Evolutionary conservation across 1,140 invertebrate species (phyloP), one percentile per base, ranked within the genome.

Genomic region (Triops longicaudatus): DNA sequence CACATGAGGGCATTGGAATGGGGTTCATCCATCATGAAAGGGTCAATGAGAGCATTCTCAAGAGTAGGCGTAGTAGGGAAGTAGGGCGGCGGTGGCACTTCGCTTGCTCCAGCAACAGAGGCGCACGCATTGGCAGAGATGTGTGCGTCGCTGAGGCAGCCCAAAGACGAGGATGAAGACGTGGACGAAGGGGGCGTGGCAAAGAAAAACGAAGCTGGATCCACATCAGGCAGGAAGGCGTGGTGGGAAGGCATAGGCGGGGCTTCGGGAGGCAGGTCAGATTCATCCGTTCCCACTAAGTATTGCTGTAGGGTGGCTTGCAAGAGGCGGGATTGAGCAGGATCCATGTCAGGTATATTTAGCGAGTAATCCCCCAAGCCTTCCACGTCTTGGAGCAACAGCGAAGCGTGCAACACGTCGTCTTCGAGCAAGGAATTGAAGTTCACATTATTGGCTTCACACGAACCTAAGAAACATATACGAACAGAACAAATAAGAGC

Each of bases 1-100:
- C 50, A 63, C 50, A 63, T 63, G 50, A 63, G 50, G 50, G 50
- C 50, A 63, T 63, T 63, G 50, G 50, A 63, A 63, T 63, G 50
- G 50, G 50, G 50, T 63, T 63, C 50, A 63, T 63, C 50, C 50
- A 63, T 63, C 50, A 63, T 63, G 50, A 63, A 63, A 63, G 50
- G 50, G 50, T 63, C 50, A 22, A 63, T 63, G 50, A 63, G 50
- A 22, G 50, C 50, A 63, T 63, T 63, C n/a, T 63, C 50, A 5
- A 63, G 50, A 63, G 50, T 63, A 22, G 50, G 50, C 50, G 50
- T 63, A 14, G 50, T 22, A 22, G 50, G 50, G 17, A 63, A 63
- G 22, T 63, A 28, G 72, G 76, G 14, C 26, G 76, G 71, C 17
- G 63, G 37, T 14, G 28, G 27, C 27, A 43, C 27, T 26, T 26